These are phyloP conservation scores for Apamea epomidion DNA, from an alignment of 2,888 invertebrate species.

Conservation along the genomic window DNA sequence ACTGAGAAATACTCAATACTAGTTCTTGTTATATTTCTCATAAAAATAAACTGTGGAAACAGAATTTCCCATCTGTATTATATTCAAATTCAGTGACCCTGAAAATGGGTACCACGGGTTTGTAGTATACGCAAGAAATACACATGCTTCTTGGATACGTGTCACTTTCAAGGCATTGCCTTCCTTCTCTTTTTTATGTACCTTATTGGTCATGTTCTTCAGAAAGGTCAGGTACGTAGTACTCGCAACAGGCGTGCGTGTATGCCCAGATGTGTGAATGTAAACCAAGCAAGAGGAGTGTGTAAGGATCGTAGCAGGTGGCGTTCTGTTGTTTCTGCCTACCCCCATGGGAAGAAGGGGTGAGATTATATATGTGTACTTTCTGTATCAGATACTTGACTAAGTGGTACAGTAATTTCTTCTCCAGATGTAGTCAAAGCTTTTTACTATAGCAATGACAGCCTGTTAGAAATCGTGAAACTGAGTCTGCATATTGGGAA, in stretches of 20 bases:
- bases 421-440: too few relatives aligned
- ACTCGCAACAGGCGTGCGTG: too few relatives aligned
- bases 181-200: too few relatives aligned
- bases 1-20: slow-evolving; percentile 26
- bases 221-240: too few relatives aligned
- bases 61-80: slow-evolving; percentile 70
- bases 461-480: not conserved
- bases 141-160: not conserved
- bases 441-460: too few relatives aligned
- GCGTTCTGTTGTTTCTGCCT: too few relatives aligned
- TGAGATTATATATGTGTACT: not conserved
- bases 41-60: slow-evolving; percentile 59
- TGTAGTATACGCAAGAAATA: slow-evolving; percentile 47
- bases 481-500: not conserved
- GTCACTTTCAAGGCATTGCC: not conserved
- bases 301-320: too few relatives aligned
- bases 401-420: not conserved
- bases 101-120: slow-evolving; percentile 27
- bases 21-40: slow-evolving; percentile 51
- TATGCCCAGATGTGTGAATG: too few relatives aligned
- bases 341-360: too few relatives aligned
- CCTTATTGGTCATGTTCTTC: too few relatives aligned
- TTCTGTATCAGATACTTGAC: not conserved
- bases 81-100: slow-evolving; percentile 62
- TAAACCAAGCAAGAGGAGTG: too few relatives aligned